phyloP scores from a whole-genome alignment of 2,888 invertebrate species.

The Nasonia oneida region DNA sequence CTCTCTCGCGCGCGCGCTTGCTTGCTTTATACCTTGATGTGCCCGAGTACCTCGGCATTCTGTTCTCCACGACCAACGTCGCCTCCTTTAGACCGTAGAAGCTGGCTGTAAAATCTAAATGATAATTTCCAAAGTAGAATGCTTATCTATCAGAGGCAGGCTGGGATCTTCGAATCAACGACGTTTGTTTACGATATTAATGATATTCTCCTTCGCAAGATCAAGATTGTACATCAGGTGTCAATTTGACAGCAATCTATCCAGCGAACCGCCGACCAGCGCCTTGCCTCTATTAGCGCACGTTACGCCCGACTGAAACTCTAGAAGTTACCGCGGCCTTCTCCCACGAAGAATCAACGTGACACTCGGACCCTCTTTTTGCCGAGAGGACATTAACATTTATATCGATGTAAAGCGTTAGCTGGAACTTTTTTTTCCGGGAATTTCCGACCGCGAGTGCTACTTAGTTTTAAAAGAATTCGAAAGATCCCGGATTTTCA shows the following conservation, averaged over 20 bases:
- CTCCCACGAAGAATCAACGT: background rate
- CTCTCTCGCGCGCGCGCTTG: background rate
- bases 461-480: background rate
- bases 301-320: conserved; percentile 4
- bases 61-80: background rate
- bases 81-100: background rate
- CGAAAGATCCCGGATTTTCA: background rate
- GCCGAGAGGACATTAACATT: background rate
- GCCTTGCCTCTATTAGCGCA: background rate
- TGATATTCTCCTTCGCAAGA: background rate
- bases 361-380: background rate
- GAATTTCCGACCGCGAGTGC: background rate
- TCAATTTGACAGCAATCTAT: background rate
- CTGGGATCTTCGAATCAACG: too few relatives aligned
- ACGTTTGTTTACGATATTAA: background rate
- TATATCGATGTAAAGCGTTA: background rate
- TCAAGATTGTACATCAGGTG: background rate
- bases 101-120: background rate
- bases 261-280: background rate
- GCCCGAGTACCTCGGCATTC: background rate
- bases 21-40: background rate
- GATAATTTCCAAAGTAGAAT: background rate
- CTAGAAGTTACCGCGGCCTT: background rate
- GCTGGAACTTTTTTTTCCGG: background rate
- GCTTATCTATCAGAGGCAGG: background rate